Evolutionary conservation across 2,113 vertebrate genomes (phyloP).

Genomic region (Melanostigma gelatinosum): DNA sequence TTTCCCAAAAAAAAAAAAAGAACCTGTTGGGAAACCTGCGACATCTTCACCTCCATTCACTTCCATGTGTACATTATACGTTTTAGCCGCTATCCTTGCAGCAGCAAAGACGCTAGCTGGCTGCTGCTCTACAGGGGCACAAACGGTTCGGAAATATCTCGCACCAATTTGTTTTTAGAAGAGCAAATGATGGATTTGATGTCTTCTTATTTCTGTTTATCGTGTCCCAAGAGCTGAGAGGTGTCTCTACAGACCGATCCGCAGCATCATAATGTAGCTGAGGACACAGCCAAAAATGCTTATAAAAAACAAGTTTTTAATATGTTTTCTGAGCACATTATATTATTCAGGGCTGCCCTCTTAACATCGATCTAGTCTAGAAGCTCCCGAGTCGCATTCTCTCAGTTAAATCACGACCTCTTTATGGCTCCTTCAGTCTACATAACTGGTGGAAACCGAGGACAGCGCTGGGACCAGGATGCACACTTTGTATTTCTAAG

Average conservation of each 20-base stretch:
- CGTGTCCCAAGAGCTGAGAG: neutral
- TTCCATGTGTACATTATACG: neutral
- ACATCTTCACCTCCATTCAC: neutral
- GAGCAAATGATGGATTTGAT: neutral
- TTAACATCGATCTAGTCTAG: too few relatives aligned
- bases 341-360: neutral
- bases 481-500: neutral
- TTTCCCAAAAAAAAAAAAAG: neutral
- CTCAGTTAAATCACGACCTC: neutral
- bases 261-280: neutral
- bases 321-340: too few relatives aligned
- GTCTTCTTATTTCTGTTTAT: neutral
- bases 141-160: neutral
- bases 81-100: neutral
- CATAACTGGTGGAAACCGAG: too few relatives aligned
- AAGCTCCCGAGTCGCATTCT: too few relatives aligned
- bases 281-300: neutral
- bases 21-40: neutral
- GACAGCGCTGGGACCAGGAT: too few relatives aligned
- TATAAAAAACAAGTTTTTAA: neutral
- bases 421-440: too few relatives aligned
- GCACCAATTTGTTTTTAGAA: neutral
- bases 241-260: neutral
- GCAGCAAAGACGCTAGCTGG: conserved; percentile 10
- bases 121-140: neutral